A percentile compares a stretch with the other conserved stretches of the same genome.
phyloP scores from a whole-genome alignment of 2,113 vertebrate species.

The Alligator mississippiensis region DNA sequence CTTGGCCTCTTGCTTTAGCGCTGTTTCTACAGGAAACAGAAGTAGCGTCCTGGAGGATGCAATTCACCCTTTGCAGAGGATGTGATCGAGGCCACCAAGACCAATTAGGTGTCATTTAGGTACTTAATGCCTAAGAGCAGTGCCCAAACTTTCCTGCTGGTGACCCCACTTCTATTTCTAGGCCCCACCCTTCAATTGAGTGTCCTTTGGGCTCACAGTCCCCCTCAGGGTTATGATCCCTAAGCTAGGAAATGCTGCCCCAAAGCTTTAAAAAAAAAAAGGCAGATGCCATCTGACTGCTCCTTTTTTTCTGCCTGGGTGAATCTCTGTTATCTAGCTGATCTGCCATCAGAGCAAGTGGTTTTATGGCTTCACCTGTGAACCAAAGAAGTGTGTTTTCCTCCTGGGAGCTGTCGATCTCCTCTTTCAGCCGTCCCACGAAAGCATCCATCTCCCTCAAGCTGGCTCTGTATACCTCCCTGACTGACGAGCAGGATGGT shows the following conservation, averaged over 20 bases:
- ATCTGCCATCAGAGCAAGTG: background rate
- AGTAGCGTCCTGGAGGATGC: background rate
- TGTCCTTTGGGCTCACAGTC: too few species aligned
- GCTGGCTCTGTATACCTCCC: constrained; percentile 74
- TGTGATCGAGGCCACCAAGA: background rate
- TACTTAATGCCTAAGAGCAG: too few species aligned
- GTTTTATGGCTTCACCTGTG: constrained; percentile 77
- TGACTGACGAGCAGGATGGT: background rate
- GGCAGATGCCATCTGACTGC: too few species aligned
- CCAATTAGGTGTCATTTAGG: background rate
- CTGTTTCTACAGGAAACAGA: background rate
- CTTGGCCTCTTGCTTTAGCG: background rate
- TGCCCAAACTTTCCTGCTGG: too few species aligned
- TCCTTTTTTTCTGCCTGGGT: background rate
- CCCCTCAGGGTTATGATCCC: too few species aligned
- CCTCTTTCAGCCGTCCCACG: constrained; percentile 83
- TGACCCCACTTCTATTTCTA: too few species aligned
- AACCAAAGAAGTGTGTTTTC: constrained; percentile 93
- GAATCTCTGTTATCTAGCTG: background rate
- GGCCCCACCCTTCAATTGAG: too few species aligned
- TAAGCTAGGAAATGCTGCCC: too few species aligned
- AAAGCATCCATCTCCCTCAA: constrained; percentile 90
- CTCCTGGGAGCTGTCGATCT: constrained; percentile 69
- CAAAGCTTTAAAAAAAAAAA: too few species aligned
- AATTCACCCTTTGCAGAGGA: background rate